Conservation (phyloP, 2,888 invertebrate genomes). For the Diplolepis rosae region DNA sequence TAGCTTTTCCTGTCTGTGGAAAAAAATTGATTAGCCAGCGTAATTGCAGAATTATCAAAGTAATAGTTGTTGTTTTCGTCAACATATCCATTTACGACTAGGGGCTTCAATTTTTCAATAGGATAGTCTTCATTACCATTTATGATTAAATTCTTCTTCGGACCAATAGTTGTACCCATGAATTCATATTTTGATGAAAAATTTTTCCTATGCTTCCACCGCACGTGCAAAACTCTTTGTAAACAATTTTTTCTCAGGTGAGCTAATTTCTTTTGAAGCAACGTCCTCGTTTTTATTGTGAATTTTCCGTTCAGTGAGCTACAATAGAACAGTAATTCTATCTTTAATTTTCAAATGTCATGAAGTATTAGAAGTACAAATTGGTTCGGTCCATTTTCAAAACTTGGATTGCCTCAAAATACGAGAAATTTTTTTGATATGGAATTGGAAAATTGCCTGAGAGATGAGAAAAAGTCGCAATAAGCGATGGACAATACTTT, state of each 20-base stretch:
- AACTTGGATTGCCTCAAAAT: no score
- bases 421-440: no score
- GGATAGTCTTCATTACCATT: conserved; percentile 5
- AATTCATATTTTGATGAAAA: not conserved
- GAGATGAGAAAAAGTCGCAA: no score
- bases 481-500: no score
- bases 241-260: not conserved
- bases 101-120: not conserved
- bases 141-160: not conserved
- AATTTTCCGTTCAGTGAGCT: not conserved
- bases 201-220: not conserved
- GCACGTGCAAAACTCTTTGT: not conserved
- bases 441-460: no score
- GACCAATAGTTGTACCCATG: not conserved
- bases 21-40: not conserved
- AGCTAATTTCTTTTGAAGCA: not conserved
- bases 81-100: not conserved
- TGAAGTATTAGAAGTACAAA: no score
- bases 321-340: not conserved
- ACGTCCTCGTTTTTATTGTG: not conserved
- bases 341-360: not conserved
- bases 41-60: not conserved
- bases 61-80: not conserved
- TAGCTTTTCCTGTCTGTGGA: no score
- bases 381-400: no score